Evolutionary conservation across 2,797 vertebrate genomes (phyloP).

Genomic region (Pangasius krempfi): DNA sequence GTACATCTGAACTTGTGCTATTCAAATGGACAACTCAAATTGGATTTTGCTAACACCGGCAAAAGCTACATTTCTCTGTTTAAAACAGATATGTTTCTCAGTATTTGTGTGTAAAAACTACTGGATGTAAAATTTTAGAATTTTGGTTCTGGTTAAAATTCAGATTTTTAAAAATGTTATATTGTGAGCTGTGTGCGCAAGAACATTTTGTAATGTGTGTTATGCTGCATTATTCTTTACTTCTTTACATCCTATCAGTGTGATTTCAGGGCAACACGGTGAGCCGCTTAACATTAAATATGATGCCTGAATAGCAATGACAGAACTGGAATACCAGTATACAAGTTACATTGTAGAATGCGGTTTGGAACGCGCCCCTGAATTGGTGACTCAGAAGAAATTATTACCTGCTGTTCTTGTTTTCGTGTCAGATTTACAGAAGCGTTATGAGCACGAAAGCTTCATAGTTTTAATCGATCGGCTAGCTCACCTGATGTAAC

Average conservation of each 20-base stretch:
- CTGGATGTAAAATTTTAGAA: not conserved
- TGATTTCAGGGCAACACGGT: not conserved
- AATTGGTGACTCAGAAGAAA: not conserved
- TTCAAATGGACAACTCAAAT: not conserved
- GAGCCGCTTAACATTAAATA: conserved; percentile 1
- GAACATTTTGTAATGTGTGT: not conserved
- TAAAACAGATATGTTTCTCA: not conserved
- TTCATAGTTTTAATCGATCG: not conserved
- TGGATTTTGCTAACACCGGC: not conserved
- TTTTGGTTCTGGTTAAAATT: not conserved
- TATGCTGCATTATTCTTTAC: not conserved
- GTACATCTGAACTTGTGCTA: not conserved
- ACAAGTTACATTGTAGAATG: not conserved
- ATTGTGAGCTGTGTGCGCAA: not conserved
- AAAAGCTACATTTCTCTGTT: not conserved
- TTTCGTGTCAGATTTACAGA: not conserved
- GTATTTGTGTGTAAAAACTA: not conserved
- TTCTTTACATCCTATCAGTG: not conserved
- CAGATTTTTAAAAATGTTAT: not conserved
- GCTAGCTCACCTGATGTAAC: not conserved
- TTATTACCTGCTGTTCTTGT: not conserved
- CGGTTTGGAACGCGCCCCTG: not conserved
- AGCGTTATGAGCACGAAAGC: not conserved
- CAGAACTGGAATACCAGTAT: not conserved
- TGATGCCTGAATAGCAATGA: not conserved